Conservation (phyloP, 2,888 invertebrate species). For the Eulithis prunata region DNA sequence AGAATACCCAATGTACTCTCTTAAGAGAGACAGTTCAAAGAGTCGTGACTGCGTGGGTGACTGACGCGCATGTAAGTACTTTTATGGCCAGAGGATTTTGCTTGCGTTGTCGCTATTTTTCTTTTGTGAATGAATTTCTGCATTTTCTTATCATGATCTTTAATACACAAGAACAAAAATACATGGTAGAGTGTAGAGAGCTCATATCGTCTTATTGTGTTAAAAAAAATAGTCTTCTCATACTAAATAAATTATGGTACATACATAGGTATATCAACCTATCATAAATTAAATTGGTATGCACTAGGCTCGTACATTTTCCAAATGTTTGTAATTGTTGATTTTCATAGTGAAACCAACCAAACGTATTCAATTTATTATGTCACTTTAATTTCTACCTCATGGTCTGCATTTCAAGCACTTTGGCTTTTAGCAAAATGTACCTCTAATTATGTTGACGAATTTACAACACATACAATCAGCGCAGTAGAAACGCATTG, state of each 20-base stretch:
- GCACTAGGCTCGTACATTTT: too few species aligned
- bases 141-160: constrained; percentile 19
- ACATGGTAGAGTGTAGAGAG: background rate
- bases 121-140: constrained; percentile 8
- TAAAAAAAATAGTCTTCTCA: too few species aligned
- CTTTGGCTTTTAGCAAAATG: constrained; percentile 9
- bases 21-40: constrained; percentile 11
- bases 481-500: constrained; percentile 16
- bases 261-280: too few species aligned
- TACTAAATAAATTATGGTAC: too few species aligned
- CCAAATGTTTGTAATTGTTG: too few species aligned
- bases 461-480: constrained; percentile 36
- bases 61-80: constrained; percentile 45
- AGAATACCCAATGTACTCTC: too few species aligned
- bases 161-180: background rate
- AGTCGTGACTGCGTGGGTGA: constrained; percentile 76
- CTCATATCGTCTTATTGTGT: too few species aligned
- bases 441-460: constrained; percentile 16
- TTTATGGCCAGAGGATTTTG: constrained; percentile 42
- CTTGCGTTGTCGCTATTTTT: constrained; percentile 5
- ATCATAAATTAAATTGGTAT: too few species aligned
- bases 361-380: background rate
- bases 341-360: too few species aligned
- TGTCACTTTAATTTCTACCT: background rate
- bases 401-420: constrained; percentile 5